phyloP scores from a whole-genome alignment of 2,888 invertebrate genomes.

The Pachliopta kotzebuea region DNA sequence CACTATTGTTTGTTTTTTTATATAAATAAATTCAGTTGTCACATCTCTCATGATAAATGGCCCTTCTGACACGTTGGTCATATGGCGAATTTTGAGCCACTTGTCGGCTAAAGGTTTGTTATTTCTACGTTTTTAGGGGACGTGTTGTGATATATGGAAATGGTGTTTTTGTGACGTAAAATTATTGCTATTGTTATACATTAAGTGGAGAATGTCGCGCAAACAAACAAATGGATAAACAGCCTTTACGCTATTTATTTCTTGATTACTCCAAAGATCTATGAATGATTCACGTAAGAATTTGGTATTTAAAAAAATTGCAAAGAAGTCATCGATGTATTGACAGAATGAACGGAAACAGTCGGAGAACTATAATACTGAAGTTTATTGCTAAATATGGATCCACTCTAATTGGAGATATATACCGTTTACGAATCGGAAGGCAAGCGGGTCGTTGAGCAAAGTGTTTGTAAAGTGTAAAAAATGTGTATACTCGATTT shows the following conservation, averaged over 20 bases:
- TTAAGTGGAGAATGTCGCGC: slow-evolving; percentile 27
- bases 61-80: slow-evolving; percentile 66
- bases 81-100: slow-evolving; percentile 73
- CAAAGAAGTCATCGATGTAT: too few relatives aligned
- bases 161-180: slow-evolving; percentile 38
- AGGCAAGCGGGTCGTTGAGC: too few relatives aligned
- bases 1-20: slow-evolving; percentile 75
- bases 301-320: too few relatives aligned
- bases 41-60: slow-evolving; percentile 74
- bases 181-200: slow-evolving; percentile 38
- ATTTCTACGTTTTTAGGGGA: slow-evolving; percentile 45
- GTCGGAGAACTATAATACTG: too few relatives aligned
- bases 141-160: slow-evolving; percentile 43
- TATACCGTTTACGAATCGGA: too few relatives aligned
- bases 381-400: too few relatives aligned
- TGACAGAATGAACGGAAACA: too few relatives aligned
- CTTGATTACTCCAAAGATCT: too few relatives aligned
- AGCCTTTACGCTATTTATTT: background rate
- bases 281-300: too few relatives aligned
- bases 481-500: too few relatives aligned
- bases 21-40: slow-evolving; percentile 79
- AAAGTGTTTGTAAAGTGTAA: too few relatives aligned
- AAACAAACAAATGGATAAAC: slow-evolving; percentile 24
- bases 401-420: too few relatives aligned
- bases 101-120: slow-evolving; percentile 50